These are phyloP conservation scores for Erebia aethiops DNA, from an alignment of 2,888 invertebrate genomes.

Conservation along the genomic window DNA sequence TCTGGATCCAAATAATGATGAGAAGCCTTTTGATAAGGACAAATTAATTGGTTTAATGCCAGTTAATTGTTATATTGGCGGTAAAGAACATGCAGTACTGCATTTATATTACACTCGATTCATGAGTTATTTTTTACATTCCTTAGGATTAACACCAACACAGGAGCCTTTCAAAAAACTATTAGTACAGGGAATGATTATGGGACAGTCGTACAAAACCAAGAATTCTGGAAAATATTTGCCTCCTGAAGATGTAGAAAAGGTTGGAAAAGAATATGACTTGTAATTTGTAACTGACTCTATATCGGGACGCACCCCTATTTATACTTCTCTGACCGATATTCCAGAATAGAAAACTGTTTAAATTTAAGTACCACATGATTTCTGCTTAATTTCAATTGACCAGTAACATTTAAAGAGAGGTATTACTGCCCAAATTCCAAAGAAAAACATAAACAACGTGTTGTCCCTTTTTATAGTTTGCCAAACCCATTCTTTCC, in stretches of 20 bases:
- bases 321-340: too few species aligned
- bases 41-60: constrained; percentile 86
- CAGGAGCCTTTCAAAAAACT: constrained; percentile 96
- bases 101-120: constrained; percentile 99
- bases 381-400: too few species aligned
- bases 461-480: too few species aligned
- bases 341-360: too few species aligned
- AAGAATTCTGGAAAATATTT: constrained; percentile 92
- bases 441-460: too few species aligned
- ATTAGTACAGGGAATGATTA: constrained; percentile 97
- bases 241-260: constrained; percentile 84
- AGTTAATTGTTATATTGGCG: constrained; percentile 97
- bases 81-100: constrained; percentile 97
- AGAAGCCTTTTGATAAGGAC: constrained; percentile 86
- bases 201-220: constrained; percentile 90
- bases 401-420: too few species aligned
- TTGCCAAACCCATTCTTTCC: too few species aligned
- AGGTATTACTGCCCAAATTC: too few species aligned
- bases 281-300: too few species aligned
- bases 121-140: constrained; percentile 94
- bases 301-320: too few species aligned
- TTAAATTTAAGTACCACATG: too few species aligned
- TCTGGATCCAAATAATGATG: constrained; percentile 89
- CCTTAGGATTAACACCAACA: constrained; percentile 87
- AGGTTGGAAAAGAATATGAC: constrained; percentile 81